Base-by-base conservation (phyloP, 2,797 vertebrate species). In the Hoplostethus mediterraneus region DNA sequence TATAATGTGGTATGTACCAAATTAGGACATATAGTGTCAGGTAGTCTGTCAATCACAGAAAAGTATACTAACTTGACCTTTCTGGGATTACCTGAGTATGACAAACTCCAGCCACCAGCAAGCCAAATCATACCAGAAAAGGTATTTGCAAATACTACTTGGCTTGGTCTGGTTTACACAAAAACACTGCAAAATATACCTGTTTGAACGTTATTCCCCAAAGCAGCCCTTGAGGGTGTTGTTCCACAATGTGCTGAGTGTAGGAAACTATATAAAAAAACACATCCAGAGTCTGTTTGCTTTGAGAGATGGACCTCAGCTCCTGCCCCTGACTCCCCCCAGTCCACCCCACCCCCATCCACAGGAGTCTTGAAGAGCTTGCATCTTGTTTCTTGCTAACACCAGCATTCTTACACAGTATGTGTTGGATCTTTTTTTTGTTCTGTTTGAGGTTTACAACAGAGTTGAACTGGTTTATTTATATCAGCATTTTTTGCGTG, bases 391-490 rank as follows among this genome's bases (percentile, higher is more conserved):
- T 79, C 77, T 84, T 49, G 70, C 81, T 81, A 75, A 80, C 69
- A 67, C 31, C 79, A 82, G 67, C 81, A 89, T 92, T 92, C 81
- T 74, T 84, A 77, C 82, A 63, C 87, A 89, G 81, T 85, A 59
- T 89, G 84, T 84, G 73, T 86, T 82, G 80, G 63, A 58, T 73
- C 67, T 84, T 90, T 79, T 80, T 90, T 78, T 84, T 0, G 0
- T 73, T 73, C 67, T 57, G 62, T 84, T 83, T 87, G 84, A 81
- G 78, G 75, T 80, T 86, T 75, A 83, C 62, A 89, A 57, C 74
- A 77, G 75, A 80, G 80, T 80, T 80, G 60, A 79, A 25, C 31
- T 10, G 63, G 71, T 88, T 90, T 87, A 77, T 86, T 88, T 83
- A 71, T 74, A 76, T 81, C 72, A 81, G 83, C 17, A 12, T 53